Percentiles rank a stretch among this genome's conserved stretches.
These are phyloP conservation scores for Crossocerus cetratus DNA, from an alignment of 2,888 invertebrate species.

Conservation along the genomic window DNA sequence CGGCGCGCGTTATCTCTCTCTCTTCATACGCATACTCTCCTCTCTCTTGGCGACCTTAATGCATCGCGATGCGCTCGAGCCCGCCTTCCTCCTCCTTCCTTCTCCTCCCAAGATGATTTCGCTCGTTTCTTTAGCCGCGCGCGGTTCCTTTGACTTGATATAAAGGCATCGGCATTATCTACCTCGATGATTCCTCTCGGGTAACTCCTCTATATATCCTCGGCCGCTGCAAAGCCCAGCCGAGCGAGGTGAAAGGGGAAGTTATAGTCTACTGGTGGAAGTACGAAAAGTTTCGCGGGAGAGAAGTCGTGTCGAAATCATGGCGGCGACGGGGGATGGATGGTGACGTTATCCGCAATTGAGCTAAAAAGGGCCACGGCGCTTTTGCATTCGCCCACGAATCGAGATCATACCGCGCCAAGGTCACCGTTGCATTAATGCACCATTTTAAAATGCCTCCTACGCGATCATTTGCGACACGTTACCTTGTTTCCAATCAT, in stretches of 20 bases:
- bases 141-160: no score
- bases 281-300: no score
- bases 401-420: slow-evolving; percentile 32
- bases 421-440: slow-evolving; percentile 50
- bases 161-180: no score
- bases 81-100: no score
- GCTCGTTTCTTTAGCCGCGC: neutral
- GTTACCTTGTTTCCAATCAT: slow-evolving; percentile 50
- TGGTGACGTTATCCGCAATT: neutral
- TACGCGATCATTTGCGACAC: slow-evolving; percentile 41
- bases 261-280: no score
- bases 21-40: slow-evolving; percentile 10
- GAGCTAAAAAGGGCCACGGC: slow-evolving; percentile 22
- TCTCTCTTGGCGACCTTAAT: neutral
- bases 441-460: slow-evolving; percentile 42
- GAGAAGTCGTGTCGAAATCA: no score
- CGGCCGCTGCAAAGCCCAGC: no score
- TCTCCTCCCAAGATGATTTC: neutral
- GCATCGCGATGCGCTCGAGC: neutral
- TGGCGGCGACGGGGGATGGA: neutral
- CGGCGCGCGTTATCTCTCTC: slow-evolving; percentile 9
- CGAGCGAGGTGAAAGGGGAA: no score
- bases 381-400: slow-evolving; percentile 39
- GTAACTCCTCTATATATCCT: no score
- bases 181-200: no score